Evolutionary conservation across 2,113 vertebrate species (phyloP), one percentile per base, ranked within the genome.

Genomic region (Aphelocoma coerulescens): DNA sequence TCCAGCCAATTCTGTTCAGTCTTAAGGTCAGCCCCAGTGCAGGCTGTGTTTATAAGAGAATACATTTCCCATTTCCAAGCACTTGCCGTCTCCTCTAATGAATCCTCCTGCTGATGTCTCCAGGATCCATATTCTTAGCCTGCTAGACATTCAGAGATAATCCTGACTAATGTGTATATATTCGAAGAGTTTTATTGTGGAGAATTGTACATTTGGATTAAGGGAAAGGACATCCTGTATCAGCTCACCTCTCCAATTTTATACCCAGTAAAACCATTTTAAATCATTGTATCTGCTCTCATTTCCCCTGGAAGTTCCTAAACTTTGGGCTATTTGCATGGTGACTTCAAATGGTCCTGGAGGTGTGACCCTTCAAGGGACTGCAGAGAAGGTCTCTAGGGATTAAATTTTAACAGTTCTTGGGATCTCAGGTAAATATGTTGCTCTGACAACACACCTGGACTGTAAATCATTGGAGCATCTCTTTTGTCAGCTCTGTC

Each of bases 381-480:
- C 51, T 43, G 63, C 51, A 67, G 57, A 52, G 76, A 51, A 94
- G 75, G 68, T 44, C 67, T 65, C 72, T 30, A 37, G 59, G 79
- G 95, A 93, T 97, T 97, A 95, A 96, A 97, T 90, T 97, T 96
- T 97, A 98, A 97, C 96, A 78, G 72, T 91, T 75, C 39, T 76
- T 81, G 74, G 91, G 69, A 71, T 92, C 71, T 87, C 97, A 59
- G 92, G 96, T 87, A 95, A 97, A 97, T 93, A 95, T 65, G 59
- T 85, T 89, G 65, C 75, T 96, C 91, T 96, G 93, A 97, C 95
- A 96, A 96, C 97, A 97, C 97, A 98, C 97, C 97, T 98, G 97
- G 96, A 97, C 65, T 59, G 87, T 98, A 98, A 97, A 98, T 98
- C 97, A 96, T 39, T 82, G 96, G 84, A 96, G 62, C 97, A 96